Percentiles rank a stretch among this genome's conserved stretches.
These are phyloP conservation scores for Coremacera marginata DNA, from an alignment of 2,888 invertebrate species.

Conservation along the genomic window DNA sequence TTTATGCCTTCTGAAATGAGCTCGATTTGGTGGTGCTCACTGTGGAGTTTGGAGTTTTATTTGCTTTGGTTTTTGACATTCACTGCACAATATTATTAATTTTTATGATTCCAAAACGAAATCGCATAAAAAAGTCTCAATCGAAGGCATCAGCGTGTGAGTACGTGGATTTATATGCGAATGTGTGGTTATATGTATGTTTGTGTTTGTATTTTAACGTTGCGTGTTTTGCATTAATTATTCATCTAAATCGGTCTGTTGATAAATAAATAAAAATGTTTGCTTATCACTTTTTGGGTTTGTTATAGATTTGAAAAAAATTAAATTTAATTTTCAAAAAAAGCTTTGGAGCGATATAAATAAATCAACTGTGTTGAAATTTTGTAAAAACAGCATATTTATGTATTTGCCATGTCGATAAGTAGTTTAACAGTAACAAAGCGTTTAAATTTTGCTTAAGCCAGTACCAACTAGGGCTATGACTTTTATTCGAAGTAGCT, in stretches of 20 bases:
- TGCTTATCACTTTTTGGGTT: constrained; percentile 27
- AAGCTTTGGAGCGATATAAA: constrained; percentile 39
- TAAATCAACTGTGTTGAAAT: neutral
- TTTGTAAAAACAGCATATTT: neutral
- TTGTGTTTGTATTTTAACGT: constrained; percentile 42
- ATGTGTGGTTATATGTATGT: constrained; percentile 25
- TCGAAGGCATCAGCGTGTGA: constrained; percentile 30
- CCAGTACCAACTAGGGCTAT: no score
- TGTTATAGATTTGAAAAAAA: neutral
- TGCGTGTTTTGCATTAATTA: constrained; percentile 51
- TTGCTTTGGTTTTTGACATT: constrained; percentile 44
- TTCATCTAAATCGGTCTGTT: constrained; percentile 55
- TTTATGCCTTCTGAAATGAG: constrained; percentile 20
- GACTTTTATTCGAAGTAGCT: no score
- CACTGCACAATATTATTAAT: constrained; percentile 33
- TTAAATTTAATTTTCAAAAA: constrained; percentile 53
- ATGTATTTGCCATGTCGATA: neutral
- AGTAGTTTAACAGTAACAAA: neutral
- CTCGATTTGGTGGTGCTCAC: constrained; percentile 14
- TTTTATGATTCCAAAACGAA: constrained; percentile 38
- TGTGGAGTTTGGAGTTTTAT: constrained; percentile 22
- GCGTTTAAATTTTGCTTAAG: no score
- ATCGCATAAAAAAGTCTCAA: constrained; percentile 17
- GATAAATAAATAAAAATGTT: constrained; percentile 66
- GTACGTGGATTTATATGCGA: neutral